Base-by-base conservation (phyloP, 2,888 invertebrate species). In the Epinotia brunnichana region DNA sequence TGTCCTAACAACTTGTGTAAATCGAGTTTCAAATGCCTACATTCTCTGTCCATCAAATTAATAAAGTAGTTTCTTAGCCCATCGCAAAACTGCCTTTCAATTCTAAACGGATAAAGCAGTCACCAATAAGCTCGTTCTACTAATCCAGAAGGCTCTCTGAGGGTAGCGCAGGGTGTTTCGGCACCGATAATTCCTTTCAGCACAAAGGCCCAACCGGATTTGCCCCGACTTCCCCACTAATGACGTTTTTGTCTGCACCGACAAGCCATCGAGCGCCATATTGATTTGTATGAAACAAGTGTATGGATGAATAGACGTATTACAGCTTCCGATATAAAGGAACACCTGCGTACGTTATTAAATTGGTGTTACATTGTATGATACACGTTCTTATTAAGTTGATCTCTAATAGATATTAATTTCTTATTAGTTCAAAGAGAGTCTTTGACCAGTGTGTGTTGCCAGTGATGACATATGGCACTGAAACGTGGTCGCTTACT, bases 201-300 rank as follows among this genome's bases (percentile, higher is more conserved):
- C 79, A 85, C 85, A 85, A 85, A 84, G 81, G 81, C 78, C 79
- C 82, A 81, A 83, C 79, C 82, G 81, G 84, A 83, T 83, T 85
- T 83, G 77, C 80, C 74, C 77, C 70, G 74, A 74, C 63, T 74
- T 75, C 76, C 79, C 81, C 79, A 80, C 81, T 86, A 86, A 86
- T 85, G 83, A 85, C 83, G 83, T 86, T 85, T 86, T 86, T 86
- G 85, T 85, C 84, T 83, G 83, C 77, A 78, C 76, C 76, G 59
- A 59, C 66, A 60, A 57, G 29, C 51, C 41, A 60, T 60, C 59
- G 48, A 17, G 41, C 39, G 53, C 44, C 44, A 53, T 72, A 71
- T 66, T 59, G 72, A 72, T 72, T 72, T 21, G 72, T 68, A 62
- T 68, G 54, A 72, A 68, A 72, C 48, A 62, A 69, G 69, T 66